Evolutionary conservation across 2,888 invertebrate species (phyloP), one percentile per base, ranked within the genome.

Genomic region (Trissolcus brochymenae): DNA sequence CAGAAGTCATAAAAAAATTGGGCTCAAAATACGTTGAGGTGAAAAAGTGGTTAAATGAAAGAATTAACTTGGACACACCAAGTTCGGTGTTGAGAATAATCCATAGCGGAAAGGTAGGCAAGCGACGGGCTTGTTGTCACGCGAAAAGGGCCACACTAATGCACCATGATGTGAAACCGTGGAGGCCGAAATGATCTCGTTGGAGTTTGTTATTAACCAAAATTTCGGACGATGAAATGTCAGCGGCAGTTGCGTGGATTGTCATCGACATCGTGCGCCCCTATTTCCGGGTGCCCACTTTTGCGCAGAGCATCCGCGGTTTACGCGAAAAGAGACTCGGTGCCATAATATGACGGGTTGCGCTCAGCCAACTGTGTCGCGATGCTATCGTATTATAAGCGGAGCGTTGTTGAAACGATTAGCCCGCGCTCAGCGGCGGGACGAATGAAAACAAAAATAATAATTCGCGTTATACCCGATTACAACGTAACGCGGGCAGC

Each of bases 361-460:
- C 83, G 83, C 79, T 78, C 85, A 86, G 76, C 84, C 84, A 84
- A 81, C 86, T 86, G 86, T 85, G 83, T 84, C 81, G 84, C 83
- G 81, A 87, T 84, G 83, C 84, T 85, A 89, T 89, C 86, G 87
- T 85, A 88, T 88, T 88, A 88, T 85, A 87, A 85, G 82, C 88
- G 84, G 83, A 82, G 86, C 87, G 85, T 84, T 83, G 86, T 83
- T 88, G 86, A 87, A 87, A 87, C 88, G 88, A 89, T 88, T 87
- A 88, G 83, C 84, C 86, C 84, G 66, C 70, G 56, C 59, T 70
- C 71, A 55, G 60, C 61, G 17, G 19, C 56, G 16, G 71, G 65
- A n/a, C 54, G 70, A 9, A 35, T 35, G 35, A 9, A 35, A 35
- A 11, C 6, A 85, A 86, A 11, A 35, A 25, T 79, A 86, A 85